These are phyloP conservation scores for Geothlypis trichas DNA, from an alignment of 2,113 vertebrate genomes.

Conservation along the genomic window DNA sequence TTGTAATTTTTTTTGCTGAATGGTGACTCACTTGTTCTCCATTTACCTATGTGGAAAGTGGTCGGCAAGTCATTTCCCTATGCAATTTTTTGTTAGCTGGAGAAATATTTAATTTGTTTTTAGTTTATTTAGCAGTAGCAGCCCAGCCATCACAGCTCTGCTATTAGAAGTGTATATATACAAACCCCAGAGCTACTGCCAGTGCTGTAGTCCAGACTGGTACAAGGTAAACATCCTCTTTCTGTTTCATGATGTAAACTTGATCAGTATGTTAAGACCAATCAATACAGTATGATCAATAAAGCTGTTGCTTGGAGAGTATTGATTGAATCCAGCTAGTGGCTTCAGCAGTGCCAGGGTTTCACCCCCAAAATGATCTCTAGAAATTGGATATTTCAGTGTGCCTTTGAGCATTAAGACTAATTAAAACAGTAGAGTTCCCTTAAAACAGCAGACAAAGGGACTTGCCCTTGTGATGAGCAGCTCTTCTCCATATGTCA, in stretches of 20 bases:
- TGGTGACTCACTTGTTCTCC: conserved; percentile 20
- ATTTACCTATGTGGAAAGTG: neutral
- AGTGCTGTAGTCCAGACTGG: neutral
- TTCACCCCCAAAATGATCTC: neutral
- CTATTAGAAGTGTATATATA: neutral
- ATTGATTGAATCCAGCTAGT: neutral
- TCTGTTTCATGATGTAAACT: neutral
- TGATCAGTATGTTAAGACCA: neutral
- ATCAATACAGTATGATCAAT: neutral
- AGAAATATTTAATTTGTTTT: neutral
- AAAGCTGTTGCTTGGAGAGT: neutral
- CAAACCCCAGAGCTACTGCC: neutral
- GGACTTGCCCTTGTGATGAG: neutral
- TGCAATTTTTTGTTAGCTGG: conserved; percentile 14
- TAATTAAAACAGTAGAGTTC: neutral
- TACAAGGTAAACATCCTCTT: neutral
- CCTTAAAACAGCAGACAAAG: neutral
- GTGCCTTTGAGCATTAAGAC: neutral
- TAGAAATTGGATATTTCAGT: neutral
- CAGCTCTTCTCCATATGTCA: neutral
- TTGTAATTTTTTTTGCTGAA: conserved; percentile 48
- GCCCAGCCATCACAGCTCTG: neutral
- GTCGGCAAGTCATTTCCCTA: neutral
- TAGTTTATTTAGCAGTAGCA: neutral
- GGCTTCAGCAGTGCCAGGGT: neutral